These are phyloP conservation scores for Leptinotarsa haldemani DNA, from an alignment of 2,888 invertebrate species.

Conservation along the genomic window DNA sequence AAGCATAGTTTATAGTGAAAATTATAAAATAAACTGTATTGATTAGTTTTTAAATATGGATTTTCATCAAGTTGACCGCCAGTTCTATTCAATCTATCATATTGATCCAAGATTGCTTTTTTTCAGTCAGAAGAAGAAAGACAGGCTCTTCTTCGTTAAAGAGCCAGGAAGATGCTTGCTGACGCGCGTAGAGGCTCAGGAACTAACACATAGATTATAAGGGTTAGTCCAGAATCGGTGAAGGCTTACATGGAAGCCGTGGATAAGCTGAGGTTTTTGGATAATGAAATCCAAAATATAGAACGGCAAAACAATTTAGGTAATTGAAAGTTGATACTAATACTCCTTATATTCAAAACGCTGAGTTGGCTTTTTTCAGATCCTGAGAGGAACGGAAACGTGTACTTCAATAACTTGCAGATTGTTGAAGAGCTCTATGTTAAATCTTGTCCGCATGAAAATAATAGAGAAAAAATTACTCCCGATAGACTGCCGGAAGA, in stretches of 20 bases:
- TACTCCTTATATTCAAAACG: neutral
- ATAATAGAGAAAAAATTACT: constrained; percentile 73
- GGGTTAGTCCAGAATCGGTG: constrained; percentile 59
- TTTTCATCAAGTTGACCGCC: too few species aligned
- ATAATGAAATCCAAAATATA: constrained; percentile 45
- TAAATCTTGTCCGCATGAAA: constrained; percentile 65
- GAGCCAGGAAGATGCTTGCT: constrained; percentile 89
- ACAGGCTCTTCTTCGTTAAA: constrained; percentile 85
- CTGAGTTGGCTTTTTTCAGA: constrained; percentile 42
- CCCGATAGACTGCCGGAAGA: constrained; percentile 74
- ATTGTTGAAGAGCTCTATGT: constrained; percentile 56
- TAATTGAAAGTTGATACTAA: constrained; percentile 34
- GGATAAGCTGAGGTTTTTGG: constrained; percentile 51
- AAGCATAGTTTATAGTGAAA: too few species aligned
- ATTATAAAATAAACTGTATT: too few species aligned
- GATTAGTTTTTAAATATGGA: too few species aligned
- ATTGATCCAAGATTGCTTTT: neutral
- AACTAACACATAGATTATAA: constrained; percentile 63
- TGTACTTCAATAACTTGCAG: constrained; percentile 62
- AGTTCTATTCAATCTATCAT: too few species aligned
- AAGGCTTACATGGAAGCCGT: constrained; percentile 55
- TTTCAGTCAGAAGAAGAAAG: constrained; percentile 81
- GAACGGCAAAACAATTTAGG: constrained; percentile 55
- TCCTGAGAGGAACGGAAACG: constrained; percentile 67
- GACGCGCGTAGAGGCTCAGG: constrained; percentile 78